Evolutionary conservation across 2,888 invertebrate species (phyloP).

Genomic region (Phania funesta): DNA sequence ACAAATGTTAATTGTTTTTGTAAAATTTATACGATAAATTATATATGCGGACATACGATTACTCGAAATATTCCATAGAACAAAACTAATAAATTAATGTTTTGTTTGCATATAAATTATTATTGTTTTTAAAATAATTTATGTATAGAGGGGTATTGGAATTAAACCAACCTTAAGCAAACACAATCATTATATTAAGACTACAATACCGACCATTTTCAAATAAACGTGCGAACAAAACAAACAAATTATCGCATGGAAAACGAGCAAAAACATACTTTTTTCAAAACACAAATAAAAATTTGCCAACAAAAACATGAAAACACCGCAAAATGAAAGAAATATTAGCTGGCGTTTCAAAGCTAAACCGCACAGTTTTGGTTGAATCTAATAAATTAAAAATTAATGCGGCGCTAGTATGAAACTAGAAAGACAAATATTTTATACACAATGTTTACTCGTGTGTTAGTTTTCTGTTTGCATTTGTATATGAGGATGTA

Average conservation of each 20-base stretch:
- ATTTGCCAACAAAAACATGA: not conserved
- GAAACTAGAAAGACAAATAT: not conserved
- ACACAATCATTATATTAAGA: slow-evolving; percentile 52
- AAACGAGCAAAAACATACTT: slow-evolving; percentile 11
- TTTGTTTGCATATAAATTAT: slow-evolving; percentile 40
- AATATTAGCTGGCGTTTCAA: slow-evolving; percentile 64
- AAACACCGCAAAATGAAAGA: slow-evolving; percentile 61
- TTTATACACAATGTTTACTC: not conserved
- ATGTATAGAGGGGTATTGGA: slow-evolving; percentile 42
- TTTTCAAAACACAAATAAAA: slow-evolving; percentile 6
- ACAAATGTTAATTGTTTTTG: no score
- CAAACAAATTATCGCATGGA: slow-evolving; percentile 22
- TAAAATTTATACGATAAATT: not conserved
- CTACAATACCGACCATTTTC: not conserved
- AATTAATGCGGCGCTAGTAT: slow-evolving; percentile 38
- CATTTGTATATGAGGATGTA: not conserved
- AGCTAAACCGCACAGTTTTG: slow-evolving; percentile 60
- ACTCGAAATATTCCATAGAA: not conserved
- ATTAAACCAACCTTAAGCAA: slow-evolving; percentile 55
- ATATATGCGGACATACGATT: no score
- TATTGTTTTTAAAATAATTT: slow-evolving; percentile 44
- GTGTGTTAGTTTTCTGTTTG: not conserved
- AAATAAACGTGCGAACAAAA: slow-evolving; percentile 17
- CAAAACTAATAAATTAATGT: slow-evolving; percentile 34
- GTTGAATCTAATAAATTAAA: slow-evolving; percentile 62